Percentiles rank a stretch among this genome's conserved stretches.
Evolutionary conservation across 2,113 vertebrate species (phyloP).

Genomic region (Saguinus midas): DNA sequence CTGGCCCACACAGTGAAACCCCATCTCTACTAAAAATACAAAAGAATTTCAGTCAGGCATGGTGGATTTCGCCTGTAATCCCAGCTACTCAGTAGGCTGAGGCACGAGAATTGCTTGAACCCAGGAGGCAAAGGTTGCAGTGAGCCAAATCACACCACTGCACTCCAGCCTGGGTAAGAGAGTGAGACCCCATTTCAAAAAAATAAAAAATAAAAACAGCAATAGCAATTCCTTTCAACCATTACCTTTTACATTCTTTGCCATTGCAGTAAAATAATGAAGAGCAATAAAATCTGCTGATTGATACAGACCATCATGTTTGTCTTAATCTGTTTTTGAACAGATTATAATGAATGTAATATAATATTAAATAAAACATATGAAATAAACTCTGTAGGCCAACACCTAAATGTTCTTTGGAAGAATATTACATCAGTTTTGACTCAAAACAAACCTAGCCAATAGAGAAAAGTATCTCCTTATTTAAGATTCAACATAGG

Average conservation of each 20-base stretch:
- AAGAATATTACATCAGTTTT: constrained; percentile 42
- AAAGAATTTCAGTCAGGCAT: too few species aligned
- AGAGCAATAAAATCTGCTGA: constrained; percentile 45
- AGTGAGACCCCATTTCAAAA: too few species aligned
- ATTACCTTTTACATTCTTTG: not conserved
- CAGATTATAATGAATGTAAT: constrained; percentile 41
- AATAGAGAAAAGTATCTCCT: constrained; percentile 15
- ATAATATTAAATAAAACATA: constrained; percentile 58
- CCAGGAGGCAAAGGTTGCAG: too few species aligned
- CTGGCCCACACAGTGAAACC: too few species aligned
- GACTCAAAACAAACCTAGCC: constrained; percentile 40
- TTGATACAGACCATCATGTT: constrained; percentile 1
- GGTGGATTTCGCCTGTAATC: too few species aligned
- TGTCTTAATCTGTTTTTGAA: constrained; percentile 32
- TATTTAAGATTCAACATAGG: constrained; percentile 29
- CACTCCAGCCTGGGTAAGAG: too few species aligned
- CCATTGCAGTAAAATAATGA: constrained; percentile 1
- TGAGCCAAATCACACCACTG: too few species aligned
- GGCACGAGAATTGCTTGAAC: too few species aligned
- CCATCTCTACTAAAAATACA: too few species aligned
- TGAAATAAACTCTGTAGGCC: constrained; percentile 18
- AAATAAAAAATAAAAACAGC: constrained; percentile 1
- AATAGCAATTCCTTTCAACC: not conserved
- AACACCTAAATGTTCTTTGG: constrained; percentile 53
- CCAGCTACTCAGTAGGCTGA: too few species aligned